Conservation (phyloP, 64 coral and sea anemone genomes). For the Pachyseris speciosa region DNA sequence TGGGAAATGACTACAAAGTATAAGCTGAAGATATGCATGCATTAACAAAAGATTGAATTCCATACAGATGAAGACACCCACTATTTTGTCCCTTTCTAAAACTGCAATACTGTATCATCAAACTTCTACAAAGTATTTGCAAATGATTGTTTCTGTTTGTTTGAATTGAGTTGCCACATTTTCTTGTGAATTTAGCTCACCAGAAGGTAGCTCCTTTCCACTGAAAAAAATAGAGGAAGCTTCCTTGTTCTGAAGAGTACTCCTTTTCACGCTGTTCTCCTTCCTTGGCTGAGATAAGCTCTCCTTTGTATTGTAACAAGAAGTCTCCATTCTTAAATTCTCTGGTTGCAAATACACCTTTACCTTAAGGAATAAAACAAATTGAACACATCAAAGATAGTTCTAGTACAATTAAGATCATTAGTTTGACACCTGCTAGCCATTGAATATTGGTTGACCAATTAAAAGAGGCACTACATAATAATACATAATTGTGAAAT, state of each 20-base stretch:
- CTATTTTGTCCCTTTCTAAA: slow-evolving; percentile 26
- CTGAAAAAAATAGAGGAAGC: slow-evolving; percentile 11
- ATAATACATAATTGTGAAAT: background rate
- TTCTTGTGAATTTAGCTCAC: too few relatives aligned
- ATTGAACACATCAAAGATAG: slow-evolving; percentile 45
- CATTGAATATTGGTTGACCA: background rate
- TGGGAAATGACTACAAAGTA: slow-evolving; percentile 1
- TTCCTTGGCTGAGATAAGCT: slow-evolving; percentile 48
- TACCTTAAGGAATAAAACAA: slow-evolving; percentile 56
- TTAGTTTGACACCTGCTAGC: background rate
- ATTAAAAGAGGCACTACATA: background rate
- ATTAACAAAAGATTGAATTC: slow-evolving; percentile 14
- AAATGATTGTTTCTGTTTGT: background rate
- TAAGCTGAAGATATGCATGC: slow-evolving; percentile 24
- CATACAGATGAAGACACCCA: slow-evolving; percentile 20
- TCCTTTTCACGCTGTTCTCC: slow-evolving; percentile 42
- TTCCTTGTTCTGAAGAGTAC: slow-evolving; percentile 45
- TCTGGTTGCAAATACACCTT: slow-evolving; percentile 62
- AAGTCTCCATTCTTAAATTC: slow-evolving; percentile 60
- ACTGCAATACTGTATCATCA: slow-evolving; percentile 17
- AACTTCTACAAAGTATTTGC: slow-evolving; percentile 8
- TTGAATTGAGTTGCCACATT: slow-evolving; percentile 13
- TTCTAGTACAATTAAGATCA: slow-evolving; percentile 23
- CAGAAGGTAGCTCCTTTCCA: too few relatives aligned
- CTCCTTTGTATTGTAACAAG: slow-evolving; percentile 54